Percentiles rank a stretch among this genome's conserved stretches.
Conservation (phyloP, 2,797 vertebrate species). For the Falco novaeseelandiae region DNA sequence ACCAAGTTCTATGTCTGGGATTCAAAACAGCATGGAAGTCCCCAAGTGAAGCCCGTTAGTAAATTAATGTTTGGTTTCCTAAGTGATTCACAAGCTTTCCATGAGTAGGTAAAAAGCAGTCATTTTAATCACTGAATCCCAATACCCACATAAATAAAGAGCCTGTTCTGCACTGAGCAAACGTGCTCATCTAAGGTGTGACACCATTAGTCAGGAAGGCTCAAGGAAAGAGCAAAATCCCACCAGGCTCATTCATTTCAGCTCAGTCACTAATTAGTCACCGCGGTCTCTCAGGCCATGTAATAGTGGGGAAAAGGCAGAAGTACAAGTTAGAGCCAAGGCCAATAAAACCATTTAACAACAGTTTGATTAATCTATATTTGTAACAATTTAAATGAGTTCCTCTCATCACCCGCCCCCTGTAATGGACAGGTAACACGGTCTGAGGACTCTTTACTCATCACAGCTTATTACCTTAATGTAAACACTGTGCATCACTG, state of each 20-base stretch:
- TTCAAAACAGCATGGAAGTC: not conserved
- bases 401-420: not conserved
- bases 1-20: not conserved
- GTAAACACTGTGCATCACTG: rapidly evolving
- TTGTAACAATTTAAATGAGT: not conserved
- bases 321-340: not conserved
- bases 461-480: rapidly evolving
- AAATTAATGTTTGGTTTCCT: not conserved
- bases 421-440: rapidly evolving
- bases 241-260: not conserved
- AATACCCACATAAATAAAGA: not conserved
- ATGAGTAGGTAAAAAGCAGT: not conserved
- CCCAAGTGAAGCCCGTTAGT: not conserved
- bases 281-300: not conserved
- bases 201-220: not conserved
- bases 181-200: rapidly evolving
- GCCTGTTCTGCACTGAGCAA: not conserved
- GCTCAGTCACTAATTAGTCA: not conserved
- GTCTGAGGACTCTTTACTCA: not conserved
- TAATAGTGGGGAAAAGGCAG: not conserved
- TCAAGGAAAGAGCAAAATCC: not conserved
- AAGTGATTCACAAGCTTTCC: not conserved
- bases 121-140: not conserved
- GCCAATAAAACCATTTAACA: not conserved
- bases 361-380: not conserved